Evolutionary conservation across 1,140 invertebrate species (phyloP).

Genomic region (Orussus abietinus): DNA sequence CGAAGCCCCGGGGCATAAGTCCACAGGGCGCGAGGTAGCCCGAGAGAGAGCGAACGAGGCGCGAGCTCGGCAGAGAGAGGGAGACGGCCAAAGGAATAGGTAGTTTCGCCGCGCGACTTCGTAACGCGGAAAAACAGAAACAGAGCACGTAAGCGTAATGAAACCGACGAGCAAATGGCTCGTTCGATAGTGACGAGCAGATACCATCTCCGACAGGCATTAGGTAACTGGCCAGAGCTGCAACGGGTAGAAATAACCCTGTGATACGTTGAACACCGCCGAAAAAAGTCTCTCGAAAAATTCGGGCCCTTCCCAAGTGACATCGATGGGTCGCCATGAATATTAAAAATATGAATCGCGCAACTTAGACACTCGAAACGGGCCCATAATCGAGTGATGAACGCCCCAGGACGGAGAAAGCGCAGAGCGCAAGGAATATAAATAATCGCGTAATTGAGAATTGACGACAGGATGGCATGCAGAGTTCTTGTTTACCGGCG

Average conservation of each 20-base stretch:
- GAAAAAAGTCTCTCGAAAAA: too few species aligned
- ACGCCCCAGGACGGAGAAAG: too few species aligned
- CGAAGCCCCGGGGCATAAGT: too few species aligned
- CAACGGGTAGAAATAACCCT: too few species aligned
- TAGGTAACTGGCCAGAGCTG: conserved; percentile 12
- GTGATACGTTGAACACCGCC: too few species aligned
- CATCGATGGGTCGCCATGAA: too few species aligned
- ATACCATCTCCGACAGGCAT: conserved; percentile 12
- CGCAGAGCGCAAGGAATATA: conserved; percentile 26
- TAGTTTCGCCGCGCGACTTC: neutral
- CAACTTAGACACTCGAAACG: too few species aligned
- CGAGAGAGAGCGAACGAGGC: neutral
- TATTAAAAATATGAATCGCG: too few species aligned
- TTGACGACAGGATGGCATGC: conserved; percentile 36
- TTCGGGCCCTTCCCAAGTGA: too few species aligned
- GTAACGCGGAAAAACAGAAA: conserved; percentile 12
- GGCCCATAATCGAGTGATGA: too few species aligned
- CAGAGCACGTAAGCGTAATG: conserved; percentile 13
- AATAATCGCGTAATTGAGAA: conserved; percentile 36
- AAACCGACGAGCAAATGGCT: conserved; percentile 14
- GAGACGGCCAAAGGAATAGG: neutral
- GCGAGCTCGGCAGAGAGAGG: conserved; percentile 3
- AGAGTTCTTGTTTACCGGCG: conserved; percentile 17
- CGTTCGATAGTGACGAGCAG: conserved; percentile 10
- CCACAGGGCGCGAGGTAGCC: neutral